Evolutionary conservation across 2,888 invertebrate genomes (phyloP).

Genomic region (Lochmaea capreae): DNA sequence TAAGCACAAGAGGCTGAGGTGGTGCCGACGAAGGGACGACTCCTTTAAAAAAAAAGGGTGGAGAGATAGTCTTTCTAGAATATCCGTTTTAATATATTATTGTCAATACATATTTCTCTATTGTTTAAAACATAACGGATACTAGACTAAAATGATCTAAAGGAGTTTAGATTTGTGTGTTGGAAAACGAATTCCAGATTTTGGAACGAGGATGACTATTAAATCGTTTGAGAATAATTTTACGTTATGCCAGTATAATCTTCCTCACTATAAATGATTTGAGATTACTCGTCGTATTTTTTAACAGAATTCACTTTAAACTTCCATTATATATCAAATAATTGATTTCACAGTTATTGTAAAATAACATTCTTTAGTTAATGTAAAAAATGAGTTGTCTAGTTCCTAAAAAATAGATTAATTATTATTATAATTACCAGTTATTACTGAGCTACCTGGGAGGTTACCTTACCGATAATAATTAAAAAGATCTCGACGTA

Average conservation of each 20-base stretch:
- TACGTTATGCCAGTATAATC: not conserved
- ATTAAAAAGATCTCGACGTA: conserved; percentile 22
- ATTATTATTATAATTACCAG: conserved; percentile 25
- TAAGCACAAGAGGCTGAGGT: no score
- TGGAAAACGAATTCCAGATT: no score
- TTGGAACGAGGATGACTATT: no score
- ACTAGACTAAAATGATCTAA: no score
- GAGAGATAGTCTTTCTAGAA: no score
- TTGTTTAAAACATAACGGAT: no score
- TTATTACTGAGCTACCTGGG: conserved; percentile 26
- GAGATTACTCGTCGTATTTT: conserved; percentile 11
- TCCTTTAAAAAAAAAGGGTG: no score
- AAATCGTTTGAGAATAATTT: no score
- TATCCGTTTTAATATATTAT: no score
- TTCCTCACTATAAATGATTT: not conserved
- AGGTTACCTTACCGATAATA: conserved; percentile 20
- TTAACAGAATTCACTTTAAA: conserved; percentile 1
- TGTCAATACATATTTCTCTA: no score
- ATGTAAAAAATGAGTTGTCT: conserved; percentile 24
- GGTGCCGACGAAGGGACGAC: no score
- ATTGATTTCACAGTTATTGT: conserved; percentile 22
- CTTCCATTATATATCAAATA: conserved; percentile 17
- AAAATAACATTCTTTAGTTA: conserved; percentile 24
- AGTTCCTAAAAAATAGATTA: conserved; percentile 24
- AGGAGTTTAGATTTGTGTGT: no score